Conservation (phyloP, 2,888 invertebrate genomes). For the Arctia plantaginis region DNA sequence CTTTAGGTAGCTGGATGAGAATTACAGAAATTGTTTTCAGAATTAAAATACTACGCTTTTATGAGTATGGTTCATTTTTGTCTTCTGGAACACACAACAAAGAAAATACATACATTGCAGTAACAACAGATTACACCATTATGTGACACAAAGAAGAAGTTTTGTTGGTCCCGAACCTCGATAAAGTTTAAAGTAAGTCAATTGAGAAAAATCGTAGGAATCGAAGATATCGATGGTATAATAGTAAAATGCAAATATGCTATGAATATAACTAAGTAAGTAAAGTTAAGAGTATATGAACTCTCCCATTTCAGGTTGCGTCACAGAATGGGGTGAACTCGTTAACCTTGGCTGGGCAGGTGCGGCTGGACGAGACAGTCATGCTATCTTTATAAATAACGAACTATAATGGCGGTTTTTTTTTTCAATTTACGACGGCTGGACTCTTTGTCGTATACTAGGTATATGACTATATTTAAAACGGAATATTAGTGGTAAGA, state of each 20-base stretch:
- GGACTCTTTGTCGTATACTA: not conserved
- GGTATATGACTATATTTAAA: conserved; percentile 4
- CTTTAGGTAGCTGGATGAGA: not conserved
- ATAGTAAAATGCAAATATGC: not conserved
- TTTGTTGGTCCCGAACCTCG: not conserved
- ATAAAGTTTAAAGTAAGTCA: not conserved
- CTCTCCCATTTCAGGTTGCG: conserved; percentile 29
- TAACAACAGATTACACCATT: not conserved
- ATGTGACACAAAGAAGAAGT: not conserved
- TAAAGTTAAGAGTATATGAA: not conserved
- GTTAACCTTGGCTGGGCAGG: conserved; percentile 53
- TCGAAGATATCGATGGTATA: not conserved
- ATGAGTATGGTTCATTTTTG: not conserved
- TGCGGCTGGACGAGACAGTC: conserved; percentile 51
- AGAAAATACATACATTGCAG: not conserved
- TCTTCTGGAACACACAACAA: not conserved
- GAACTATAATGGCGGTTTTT: conserved; percentile 21
- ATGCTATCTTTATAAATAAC: conserved; percentile 49
- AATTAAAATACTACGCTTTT: not conserved
- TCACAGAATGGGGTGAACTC: conserved; percentile 51
- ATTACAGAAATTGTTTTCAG: not conserved
- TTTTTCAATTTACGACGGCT: conserved; percentile 5
- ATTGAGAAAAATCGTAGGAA: not conserved
- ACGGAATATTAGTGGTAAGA: not conserved
- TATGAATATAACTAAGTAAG: not conserved